Conservation (phyloP, 1,140 invertebrate species). For the Catajapyx aquilonaris region DNA sequence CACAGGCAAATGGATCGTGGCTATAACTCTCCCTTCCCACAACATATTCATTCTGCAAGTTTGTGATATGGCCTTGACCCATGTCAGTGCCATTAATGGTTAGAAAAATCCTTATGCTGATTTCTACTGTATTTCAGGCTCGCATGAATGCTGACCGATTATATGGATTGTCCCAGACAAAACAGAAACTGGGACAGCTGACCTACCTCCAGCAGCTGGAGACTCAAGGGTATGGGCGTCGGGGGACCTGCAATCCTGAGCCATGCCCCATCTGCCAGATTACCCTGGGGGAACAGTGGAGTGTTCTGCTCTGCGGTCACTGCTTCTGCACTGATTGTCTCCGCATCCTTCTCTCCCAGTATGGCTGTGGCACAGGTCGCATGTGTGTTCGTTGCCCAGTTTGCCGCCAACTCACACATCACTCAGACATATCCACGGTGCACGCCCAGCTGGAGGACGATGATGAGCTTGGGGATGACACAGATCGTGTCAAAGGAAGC, state of each 20-base stretch:
- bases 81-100: too few species aligned
- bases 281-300: slow-evolving; percentile 34
- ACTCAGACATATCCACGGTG: slow-evolving; percentile 35
- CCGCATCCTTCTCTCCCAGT: slow-evolving; percentile 14
- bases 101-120: too few species aligned
- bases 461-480: slow-evolving; percentile 6
- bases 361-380: not conserved
- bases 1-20: too few species aligned
- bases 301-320: slow-evolving; percentile 43
- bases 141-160: too few species aligned
- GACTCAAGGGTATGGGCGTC: slow-evolving; percentile 17
- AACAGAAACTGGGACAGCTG: slow-evolving; percentile 28
- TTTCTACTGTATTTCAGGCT: too few species aligned
- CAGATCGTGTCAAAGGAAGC: slow-evolving; percentile 23
- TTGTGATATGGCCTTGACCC: too few species aligned
- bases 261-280: slow-evolving; percentile 47
- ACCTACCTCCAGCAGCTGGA: slow-evolving; percentile 29
- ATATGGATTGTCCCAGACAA: too few species aligned
- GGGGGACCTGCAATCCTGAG: slow-evolving; percentile 27
- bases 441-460: slow-evolving; percentile 19
- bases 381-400: slow-evolving; percentile 31
- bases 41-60: too few species aligned
- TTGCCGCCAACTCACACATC: slow-evolving; percentile 33
- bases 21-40: too few species aligned
- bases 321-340: slow-evolving; percentile 41